Percentiles rank a stretch among this genome's conserved stretches.
Evolutionary conservation across 1,140 invertebrate genomes (phyloP).

Genomic region (Drosophila tsacasi): DNA sequence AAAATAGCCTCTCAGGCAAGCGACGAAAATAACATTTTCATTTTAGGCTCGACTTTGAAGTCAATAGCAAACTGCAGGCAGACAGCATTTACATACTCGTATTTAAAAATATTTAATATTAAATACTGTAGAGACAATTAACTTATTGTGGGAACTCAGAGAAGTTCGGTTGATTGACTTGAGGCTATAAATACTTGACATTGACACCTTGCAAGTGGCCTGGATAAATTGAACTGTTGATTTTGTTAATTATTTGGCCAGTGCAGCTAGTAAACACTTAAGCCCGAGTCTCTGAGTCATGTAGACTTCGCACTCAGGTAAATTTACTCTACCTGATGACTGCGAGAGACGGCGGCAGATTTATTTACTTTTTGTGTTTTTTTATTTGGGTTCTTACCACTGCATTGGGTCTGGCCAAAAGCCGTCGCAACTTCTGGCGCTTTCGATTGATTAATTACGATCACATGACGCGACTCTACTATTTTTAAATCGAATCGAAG

Average conservation of each 20-base stretch:
- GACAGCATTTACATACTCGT: not conserved
- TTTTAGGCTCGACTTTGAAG: conserved; percentile 11
- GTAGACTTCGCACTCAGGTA: conserved; percentile 12
- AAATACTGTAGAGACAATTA: not conserved
- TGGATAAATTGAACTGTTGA: conserved; percentile 46
- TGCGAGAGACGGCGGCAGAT: not conserved
- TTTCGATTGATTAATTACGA: conserved; percentile 22
- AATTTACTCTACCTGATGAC: conserved; percentile 21
- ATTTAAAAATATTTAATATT: conserved; percentile 6
- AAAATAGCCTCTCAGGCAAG: conserved; percentile 39
- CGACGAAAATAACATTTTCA: conserved; percentile 47
- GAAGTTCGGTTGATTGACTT: conserved; percentile 22
- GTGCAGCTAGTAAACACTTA: conserved; percentile 40
- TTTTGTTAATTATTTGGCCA: conserved; percentile 48
- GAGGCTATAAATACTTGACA: conserved; percentile 39
- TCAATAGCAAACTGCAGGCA: conserved; percentile 26
- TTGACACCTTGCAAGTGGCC: conserved; percentile 68
- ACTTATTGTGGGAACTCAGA: not conserved
- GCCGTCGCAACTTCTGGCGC: conserved; percentile 24
- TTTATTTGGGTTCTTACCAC: conserved; percentile 8
- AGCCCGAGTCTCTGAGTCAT: conserved; percentile 36
- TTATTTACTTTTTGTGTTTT: conserved; percentile 15
- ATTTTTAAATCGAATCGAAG: conserved; percentile 46
- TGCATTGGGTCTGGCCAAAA: conserved; percentile 7
- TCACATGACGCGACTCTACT: conserved; percentile 52